These are phyloP conservation scores for Eupithecia vulgata DNA, from an alignment of 2,888 invertebrate genomes.

Conservation along the genomic window DNA sequence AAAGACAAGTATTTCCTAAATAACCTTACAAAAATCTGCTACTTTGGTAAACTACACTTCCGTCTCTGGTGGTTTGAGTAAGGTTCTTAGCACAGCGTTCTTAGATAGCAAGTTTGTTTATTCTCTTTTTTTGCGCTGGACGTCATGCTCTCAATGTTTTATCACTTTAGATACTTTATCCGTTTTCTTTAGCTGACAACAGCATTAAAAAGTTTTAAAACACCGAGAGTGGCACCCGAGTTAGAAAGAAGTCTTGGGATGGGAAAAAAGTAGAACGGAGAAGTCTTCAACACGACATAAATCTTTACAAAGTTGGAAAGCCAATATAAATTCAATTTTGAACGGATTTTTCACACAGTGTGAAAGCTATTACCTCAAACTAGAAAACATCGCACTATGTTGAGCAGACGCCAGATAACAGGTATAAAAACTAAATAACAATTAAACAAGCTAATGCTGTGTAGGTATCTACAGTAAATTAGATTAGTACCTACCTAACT, in stretches of 20 bases:
- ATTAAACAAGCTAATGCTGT: too few species aligned
- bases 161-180: background rate
- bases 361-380: background rate
- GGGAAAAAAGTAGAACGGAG: slow-evolving; percentile 45
- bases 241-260: slow-evolving; percentile 39
- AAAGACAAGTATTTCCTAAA: too few species aligned
- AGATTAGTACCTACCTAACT: too few species aligned
- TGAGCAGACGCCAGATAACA: background rate
- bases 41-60: too few species aligned
- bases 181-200: slow-evolving; percentile 10
- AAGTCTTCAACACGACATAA: slow-evolving; percentile 52
- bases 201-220: slow-evolving; percentile 23
- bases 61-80: background rate
- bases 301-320: slow-evolving; percentile 54
- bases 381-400: background rate
- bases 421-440: background rate
- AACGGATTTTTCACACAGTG: background rate
- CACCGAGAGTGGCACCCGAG: slow-evolving; percentile 22
- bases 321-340: slow-evolving; percentile 49
- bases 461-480: too few species aligned
- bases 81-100: too few species aligned
- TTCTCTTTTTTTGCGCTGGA: background rate
- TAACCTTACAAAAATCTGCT: too few species aligned
- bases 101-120: background rate
- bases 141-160: background rate